These are phyloP conservation scores for Stigmatopora argus DNA, from an alignment of 2,113 vertebrate genomes.

Conservation along the genomic window DNA sequence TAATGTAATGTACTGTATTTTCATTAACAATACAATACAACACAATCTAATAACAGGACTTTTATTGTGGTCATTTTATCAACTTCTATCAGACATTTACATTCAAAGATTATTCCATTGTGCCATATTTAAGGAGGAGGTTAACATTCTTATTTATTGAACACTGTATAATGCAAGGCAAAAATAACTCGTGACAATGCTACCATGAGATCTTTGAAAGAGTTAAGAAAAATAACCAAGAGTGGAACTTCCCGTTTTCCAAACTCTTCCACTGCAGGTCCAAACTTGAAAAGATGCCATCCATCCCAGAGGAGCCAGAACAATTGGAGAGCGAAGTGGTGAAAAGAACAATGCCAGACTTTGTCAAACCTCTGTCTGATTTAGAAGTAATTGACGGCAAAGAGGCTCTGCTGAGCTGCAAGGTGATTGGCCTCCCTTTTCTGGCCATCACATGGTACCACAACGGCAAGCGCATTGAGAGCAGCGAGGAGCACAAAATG, in stretches of 20 bases:
- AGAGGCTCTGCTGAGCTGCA: conserved; percentile 82
- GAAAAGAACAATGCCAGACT: conserved; percentile 88
- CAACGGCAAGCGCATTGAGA: conserved; percentile 83
- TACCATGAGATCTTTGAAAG: background rate
- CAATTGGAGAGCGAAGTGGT: conserved; percentile 79
- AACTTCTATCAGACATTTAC: no score
- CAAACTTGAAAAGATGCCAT: conserved; percentile 96
- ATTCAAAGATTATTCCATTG: no score
- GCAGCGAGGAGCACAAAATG: conserved; percentile 85
- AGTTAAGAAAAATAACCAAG: background rate
- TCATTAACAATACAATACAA: no score
- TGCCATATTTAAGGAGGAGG: no score
- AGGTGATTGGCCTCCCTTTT: conserved; percentile 85
- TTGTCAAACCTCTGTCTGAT: conserved; percentile 84
- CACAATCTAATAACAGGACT: no score
- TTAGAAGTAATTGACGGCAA: conserved; percentile 84
- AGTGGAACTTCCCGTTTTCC: background rate
- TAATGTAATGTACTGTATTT: no score
- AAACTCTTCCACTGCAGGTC: conserved; percentile 64
- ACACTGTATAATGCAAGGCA: no score
- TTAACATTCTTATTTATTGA: no score
- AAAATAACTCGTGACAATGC: background rate
- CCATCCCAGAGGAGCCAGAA: conserved; percentile 92
- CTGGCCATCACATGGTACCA: conserved; percentile 94
- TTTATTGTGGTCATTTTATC: no score